Evolutionary conservation across 2,888 invertebrate species (phyloP), one percentile per base, ranked within the genome.

Genomic region (Mesorhabditis spiculigera): DNA sequence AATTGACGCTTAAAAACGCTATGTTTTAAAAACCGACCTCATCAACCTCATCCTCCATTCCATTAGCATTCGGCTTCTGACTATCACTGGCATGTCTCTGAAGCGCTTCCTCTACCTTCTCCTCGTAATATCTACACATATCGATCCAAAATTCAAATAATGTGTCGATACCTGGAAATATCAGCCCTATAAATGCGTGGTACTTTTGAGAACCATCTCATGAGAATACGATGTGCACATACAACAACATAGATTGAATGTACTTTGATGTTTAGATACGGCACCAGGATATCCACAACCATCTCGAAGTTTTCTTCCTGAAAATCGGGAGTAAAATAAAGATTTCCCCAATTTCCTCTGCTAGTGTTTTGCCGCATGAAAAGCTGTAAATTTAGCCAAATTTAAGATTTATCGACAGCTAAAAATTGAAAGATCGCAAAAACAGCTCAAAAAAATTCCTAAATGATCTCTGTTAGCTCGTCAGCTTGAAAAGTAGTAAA

Each of bases 191-290:
- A 50, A 10, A 13, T n/a, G 8, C n/a, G 8, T 50, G 93, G 91
- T 77, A 94, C 89, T 69, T 94, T 91, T 86, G 96, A 90, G 89
- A 95, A 95, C 73, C 73, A 73, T 76, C 95, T 93, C 66, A 95
- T 93, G 84, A 96, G 93, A 4, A 96, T 94, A 88, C 95, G 94
- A 89, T 96, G 94, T 67, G 96, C 95, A 86, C 95, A 89, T 8
- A 94, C 94, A 43, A 96, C 95, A 28, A 93, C 94, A 87, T 94
- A 96, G 88, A 95, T 94, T 88, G 94, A 93, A 88, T 95, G 96
- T 74, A 87, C 87, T 72, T 93, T 93, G 1, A 95, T 94, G 89
- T 95, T 95, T 6, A 95, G 95, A 88, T 95, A 97, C 4, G 95
- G 94, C 80, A 95, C 89, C 77, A 94, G 91, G 85, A 95, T 94